Conservation (phyloP, 1,140 invertebrate species). For the Carcinoscorpius rotundicauda region DNA sequence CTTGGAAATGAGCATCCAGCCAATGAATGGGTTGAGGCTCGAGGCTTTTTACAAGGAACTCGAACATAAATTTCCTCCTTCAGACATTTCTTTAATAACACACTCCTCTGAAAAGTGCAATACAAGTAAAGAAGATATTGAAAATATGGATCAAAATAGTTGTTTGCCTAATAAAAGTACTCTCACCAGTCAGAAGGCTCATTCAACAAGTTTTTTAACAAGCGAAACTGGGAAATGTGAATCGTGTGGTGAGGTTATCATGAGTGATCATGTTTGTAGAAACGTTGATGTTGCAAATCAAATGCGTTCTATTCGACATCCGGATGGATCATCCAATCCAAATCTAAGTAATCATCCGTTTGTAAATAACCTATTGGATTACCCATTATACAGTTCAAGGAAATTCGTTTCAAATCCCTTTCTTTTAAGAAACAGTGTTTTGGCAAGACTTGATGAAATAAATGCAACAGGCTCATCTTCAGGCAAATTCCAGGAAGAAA, state of each 20-base stretch:
- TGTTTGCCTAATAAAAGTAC: conserved; percentile 4
- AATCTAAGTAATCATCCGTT: conserved; percentile 57
- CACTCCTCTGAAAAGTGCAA: background rate
- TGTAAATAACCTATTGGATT: background rate
- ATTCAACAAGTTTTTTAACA: conserved; percentile 3
- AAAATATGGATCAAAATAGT: conserved; percentile 3
- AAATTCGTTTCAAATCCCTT: no score
- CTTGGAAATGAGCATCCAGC: conserved; percentile 12
- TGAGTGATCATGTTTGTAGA: no score
- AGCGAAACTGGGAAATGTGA: conserved; percentile 2
- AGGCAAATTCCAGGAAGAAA: no score
- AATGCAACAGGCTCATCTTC: no score
- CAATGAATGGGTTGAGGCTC: conserved; percentile 15
- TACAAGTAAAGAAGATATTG: background rate
- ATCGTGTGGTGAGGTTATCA: no score
- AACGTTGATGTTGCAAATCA: background rate
- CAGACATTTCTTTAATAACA: background rate
- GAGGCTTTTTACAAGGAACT: conserved; percentile 20
- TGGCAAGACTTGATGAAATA: no score
- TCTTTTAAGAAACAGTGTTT: no score
- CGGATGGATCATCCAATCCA: conserved; percentile 80
- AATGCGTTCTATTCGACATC: conserved; percentile 63
- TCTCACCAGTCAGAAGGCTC: conserved; percentile 3
- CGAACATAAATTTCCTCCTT: conserved; percentile 14
- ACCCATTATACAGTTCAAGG: no score